Percentiles rank a stretch among this genome's conserved stretches.
These are phyloP conservation scores for Microplitis manilae DNA, from an alignment of 2,888 invertebrate species.

Conservation along the genomic window DNA sequence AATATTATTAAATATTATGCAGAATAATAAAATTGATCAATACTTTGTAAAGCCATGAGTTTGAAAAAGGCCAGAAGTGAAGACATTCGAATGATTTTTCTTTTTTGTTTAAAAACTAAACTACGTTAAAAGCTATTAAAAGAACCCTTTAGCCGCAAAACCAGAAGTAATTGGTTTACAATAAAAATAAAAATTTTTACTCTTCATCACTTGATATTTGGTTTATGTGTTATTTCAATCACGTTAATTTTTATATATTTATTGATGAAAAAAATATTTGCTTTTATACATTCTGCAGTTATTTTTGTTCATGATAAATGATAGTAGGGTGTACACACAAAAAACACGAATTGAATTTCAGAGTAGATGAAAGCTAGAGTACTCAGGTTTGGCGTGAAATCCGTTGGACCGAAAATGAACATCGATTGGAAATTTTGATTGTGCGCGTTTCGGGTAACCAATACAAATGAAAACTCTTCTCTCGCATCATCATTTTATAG, in stretches of 20 bases:
- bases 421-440: constrained; percentile 36
- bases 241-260: background rate
- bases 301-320: background rate
- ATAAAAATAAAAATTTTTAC: no score
- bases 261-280: background rate
- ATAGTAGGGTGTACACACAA: background rate
- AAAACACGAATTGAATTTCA: background rate
- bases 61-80: no score
- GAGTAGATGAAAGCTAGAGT: background rate
- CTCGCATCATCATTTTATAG: background rate
- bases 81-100: no score
- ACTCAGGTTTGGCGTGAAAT: constrained; percentile 20
- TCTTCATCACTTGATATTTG: background rate
- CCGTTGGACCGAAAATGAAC: constrained; percentile 30
- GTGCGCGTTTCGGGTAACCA: constrained; percentile 11
- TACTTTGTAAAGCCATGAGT: no score
- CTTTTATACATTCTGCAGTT: background rate
- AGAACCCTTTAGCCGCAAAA: no score
- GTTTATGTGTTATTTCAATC: background rate
- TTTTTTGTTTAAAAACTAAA: no score
- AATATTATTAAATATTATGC: no score
- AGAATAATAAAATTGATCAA: no score
- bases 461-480: background rate
- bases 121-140: no score
- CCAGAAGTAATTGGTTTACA: no score